A percentile compares a stretch with the other conserved stretches of the same genome.
Evolutionary conservation across 2,113 vertebrate genomes (phyloP).

Genomic region (Gymnorhina tibicen): DNA sequence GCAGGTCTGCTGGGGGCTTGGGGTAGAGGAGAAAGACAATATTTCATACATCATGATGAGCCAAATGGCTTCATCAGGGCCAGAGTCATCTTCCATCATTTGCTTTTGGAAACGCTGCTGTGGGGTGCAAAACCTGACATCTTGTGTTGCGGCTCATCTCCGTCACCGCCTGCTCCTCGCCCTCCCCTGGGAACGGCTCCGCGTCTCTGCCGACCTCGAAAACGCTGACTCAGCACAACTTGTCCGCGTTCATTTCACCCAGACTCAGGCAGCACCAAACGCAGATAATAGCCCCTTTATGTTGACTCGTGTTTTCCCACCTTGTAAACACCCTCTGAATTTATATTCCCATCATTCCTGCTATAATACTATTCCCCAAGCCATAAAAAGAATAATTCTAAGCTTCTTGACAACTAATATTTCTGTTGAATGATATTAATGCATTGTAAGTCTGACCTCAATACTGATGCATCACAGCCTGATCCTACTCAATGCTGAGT

Average conservation of each 20-base stretch:
- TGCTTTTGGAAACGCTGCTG: not conserved
- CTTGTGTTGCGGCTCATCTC: not conserved
- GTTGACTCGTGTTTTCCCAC: constrained; percentile 12
- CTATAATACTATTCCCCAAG: not conserved
- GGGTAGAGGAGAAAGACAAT: not conserved
- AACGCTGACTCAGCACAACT: not conserved
- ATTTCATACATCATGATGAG: not conserved
- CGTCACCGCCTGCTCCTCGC: not conserved
- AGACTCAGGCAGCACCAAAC: not conserved
- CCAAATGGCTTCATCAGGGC: constrained; percentile 15
- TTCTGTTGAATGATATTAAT: constrained; percentile 1
- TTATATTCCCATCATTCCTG: constrained; percentile 9
- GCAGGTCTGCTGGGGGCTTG: not conserved
- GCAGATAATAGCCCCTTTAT: constrained; percentile 18
- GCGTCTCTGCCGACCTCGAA: not conserved
- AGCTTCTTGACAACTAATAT: constrained; percentile 49
- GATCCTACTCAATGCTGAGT: not conserved
- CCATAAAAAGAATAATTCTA: constrained; percentile 47
- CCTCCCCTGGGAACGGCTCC: not conserved
- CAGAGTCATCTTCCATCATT: not conserved
- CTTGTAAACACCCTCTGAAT: constrained; percentile 45
- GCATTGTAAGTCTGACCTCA: constrained; percentile 23
- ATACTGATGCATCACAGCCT: not conserved
- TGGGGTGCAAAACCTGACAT: not conserved
- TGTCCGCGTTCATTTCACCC: not conserved